Percentiles rank a stretch among this genome's conserved stretches.
Conservation (phyloP, 2,113 vertebrate genomes). For the Trogon melanurus region DNA sequence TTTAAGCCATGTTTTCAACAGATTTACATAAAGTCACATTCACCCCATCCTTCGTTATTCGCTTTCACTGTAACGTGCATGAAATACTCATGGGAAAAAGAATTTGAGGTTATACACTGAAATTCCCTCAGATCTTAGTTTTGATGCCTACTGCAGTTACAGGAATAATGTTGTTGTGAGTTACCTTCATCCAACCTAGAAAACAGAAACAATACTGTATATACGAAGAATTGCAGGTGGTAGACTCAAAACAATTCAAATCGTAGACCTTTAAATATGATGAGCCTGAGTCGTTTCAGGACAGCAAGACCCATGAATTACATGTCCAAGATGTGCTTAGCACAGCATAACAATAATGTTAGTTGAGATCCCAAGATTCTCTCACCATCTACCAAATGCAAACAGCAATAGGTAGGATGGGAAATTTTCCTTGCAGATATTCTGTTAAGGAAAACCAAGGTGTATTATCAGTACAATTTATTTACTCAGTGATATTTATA, state of each 20-base stretch:
- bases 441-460: not conserved
- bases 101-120: not conserved
- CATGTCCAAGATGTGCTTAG: not conserved
- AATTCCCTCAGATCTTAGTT: constrained; percentile 32
- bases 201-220: not conserved
- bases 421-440: not conserved
- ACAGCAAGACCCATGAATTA: not conserved
- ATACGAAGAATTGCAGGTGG: not conserved
- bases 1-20: not conserved
- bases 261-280: not conserved
- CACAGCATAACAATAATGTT: not conserved
- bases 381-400: not conserved
- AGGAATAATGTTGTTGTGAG: not conserved
- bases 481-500: not conserved
- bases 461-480: not conserved
- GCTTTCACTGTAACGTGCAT: not conserved
- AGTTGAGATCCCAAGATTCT: not conserved
- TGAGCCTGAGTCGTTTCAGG: not conserved
- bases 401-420: not conserved
- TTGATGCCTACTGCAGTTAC: not conserved
- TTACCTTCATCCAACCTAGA: not conserved
- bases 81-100: constrained; percentile 18
- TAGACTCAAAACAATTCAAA: not conserved
- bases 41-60: not conserved
- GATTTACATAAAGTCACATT: constrained; percentile 42